Base-by-base conservation (phyloP, 2,888 invertebrate species). In the Aphidius colemani region DNA sequence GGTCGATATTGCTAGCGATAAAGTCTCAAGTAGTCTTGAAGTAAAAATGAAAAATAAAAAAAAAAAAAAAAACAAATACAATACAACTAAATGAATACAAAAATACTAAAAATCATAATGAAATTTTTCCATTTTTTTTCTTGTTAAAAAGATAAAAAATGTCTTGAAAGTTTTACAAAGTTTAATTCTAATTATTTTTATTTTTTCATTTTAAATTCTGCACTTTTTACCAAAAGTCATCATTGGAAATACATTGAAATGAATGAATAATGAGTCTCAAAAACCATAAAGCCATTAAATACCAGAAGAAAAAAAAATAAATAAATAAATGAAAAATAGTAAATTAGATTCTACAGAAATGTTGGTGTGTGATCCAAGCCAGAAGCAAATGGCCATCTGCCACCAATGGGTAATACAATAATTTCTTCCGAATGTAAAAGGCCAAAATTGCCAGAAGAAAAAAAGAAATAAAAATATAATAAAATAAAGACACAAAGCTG, bases 401-500 rank as follows among this genome's bases (percentile, higher is more conserved):
- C 30, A 30, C 30, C 30, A 40, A 55, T 55, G 55, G n/a, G 41
- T 55, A 55, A n/a, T 41, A 43, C 11, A 41, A 55, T 43, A 43
- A 11, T 55, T 55, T 41, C 41, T n/a, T 30, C 8, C 7, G n/a
- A 55, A 43, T 11, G 44, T 13, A n/a, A 43, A 13, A 45, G n/a
- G 45, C n/a, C 9, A 45, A 45, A 45, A 45, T 45, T 45, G 8
- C n/a, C 45, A 45, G 30, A 45, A 45, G 2, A 44, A 9, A 44
- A 18, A 13, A 18, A 18, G 6, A 2, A 43, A 3, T 9, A 13
- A 13, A 48, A 10, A 30, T 5, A 30, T 30, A 51, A 11, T 49
- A 11, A 39, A 58, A 63, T 63, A 56, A 55, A 59, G 59, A 56
- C 64, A 64, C 39, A 50, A 53, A 18, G 13, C 46, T 53, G 55